phyloP scores from a whole-genome alignment of 2,888 invertebrate species.

The Frankliniella fusca region DNA sequence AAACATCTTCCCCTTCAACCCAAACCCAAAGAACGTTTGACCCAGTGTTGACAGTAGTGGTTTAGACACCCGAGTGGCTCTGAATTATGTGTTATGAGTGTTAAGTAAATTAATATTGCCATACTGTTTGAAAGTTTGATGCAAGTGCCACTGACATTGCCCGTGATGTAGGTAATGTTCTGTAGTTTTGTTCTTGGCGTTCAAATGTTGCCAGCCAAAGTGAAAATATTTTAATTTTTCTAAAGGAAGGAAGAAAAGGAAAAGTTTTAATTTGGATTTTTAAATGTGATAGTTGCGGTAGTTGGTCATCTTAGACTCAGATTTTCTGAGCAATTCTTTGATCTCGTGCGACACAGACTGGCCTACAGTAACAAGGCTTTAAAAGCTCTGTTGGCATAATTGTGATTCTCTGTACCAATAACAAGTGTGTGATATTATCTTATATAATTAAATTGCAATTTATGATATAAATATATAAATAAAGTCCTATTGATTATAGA shows the following conservation, averaged over 20 bases:
- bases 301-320: conserved; percentile 2
- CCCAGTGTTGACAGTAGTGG: conserved; percentile 19
- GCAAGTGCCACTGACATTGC: not conserved
- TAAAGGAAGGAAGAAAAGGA: too few relatives aligned
- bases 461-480: not conserved
- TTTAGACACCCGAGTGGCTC: not conserved
- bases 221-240: not conserved
- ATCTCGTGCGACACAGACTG: conserved; percentile 24
- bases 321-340: conserved; percentile 6
- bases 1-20: not conserved
- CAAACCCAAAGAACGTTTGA: conserved; percentile 29
- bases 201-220: conserved; percentile 4
- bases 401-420: conserved; percentile 26
- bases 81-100: not conserved
- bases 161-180: not conserved
- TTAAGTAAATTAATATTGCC: conserved; percentile 21
- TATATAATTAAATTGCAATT: conserved; percentile 7
- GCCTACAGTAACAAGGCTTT: not conserved
- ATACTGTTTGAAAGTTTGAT: not conserved
- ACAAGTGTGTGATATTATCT: conserved; percentile 21
- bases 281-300: conserved; percentile 12
- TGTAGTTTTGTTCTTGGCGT: not conserved
- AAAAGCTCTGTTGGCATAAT: conserved; percentile 9
- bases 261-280: not conserved
- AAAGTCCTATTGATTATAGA: not conserved